Evolutionary conservation across 1,140 invertebrate species (phyloP).

Genomic region (Branchinecta lindahli): DNA sequence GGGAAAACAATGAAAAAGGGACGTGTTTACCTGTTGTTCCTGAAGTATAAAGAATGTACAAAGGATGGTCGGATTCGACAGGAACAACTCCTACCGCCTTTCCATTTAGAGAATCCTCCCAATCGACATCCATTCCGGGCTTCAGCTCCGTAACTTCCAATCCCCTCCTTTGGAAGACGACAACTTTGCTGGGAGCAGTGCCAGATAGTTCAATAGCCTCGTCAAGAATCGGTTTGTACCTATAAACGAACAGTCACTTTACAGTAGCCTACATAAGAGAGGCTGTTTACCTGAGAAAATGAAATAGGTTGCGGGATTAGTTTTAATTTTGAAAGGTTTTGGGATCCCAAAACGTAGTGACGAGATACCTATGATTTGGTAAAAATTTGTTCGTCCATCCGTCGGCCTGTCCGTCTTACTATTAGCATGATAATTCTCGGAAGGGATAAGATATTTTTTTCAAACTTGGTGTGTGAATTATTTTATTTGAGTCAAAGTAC

Average conservation of each 20-base stretch:
- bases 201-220: conserved; percentile 55
- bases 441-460: too few species aligned
- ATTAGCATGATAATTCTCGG: too few species aligned
- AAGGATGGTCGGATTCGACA: conserved; percentile 68
- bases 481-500: too few species aligned
- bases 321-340: too few species aligned
- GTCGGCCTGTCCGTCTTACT: too few species aligned
- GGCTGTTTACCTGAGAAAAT: too few species aligned
- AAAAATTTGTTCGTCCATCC: too few species aligned
- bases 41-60: conserved; percentile 87
- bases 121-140: conserved; percentile 48
- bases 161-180: conserved; percentile 58
- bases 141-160: conserved; percentile 42
- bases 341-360: too few species aligned
- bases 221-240: conserved; percentile 76
- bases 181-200: conserved; percentile 50
- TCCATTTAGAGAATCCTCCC: conserved; percentile 49
- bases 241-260: conserved; percentile 28
- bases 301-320: too few species aligned
- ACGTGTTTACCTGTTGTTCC: conserved; percentile 53
- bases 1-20: neutral
- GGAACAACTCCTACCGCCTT: conserved; percentile 61
- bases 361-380: too few species aligned
- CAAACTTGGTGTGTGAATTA: too few species aligned
- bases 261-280: neutral